Evolutionary conservation across 2,797 vertebrate species (phyloP).

Genomic region (Pseudomugil gertrudae): DNA sequence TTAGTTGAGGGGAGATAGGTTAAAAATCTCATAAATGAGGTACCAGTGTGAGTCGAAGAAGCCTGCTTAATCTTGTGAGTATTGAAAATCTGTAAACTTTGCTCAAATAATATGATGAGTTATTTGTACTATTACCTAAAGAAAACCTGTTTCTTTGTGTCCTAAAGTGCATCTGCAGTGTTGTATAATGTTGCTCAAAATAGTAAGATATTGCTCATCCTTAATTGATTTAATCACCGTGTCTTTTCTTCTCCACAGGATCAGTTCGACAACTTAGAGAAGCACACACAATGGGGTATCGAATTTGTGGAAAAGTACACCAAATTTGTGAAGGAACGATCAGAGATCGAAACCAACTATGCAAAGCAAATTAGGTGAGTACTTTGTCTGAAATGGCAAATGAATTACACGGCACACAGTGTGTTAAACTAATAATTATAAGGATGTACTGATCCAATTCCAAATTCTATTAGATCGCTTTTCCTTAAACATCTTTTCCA

Average conservation of each 20-base stretch:
- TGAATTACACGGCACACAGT: not conserved
- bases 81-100: not conserved
- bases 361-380: slow-evolving; percentile 99
- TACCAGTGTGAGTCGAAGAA: not conserved
- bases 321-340: slow-evolving; percentile 98
- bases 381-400: not conserved
- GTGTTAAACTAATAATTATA: slow-evolving; percentile 3
- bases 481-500: not conserved
- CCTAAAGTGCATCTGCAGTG: not conserved
- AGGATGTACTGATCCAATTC: not conserved
- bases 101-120: no score
- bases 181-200: not conserved
- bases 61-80: not conserved
- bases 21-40: not conserved
- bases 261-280: slow-evolving; percentile 99
- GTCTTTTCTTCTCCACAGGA: slow-evolving; percentile 82
- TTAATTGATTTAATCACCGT: slow-evolving; percentile 12
- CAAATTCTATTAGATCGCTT: not conserved
- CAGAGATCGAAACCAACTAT: slow-evolving; percentile 97
- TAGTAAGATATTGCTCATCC: not conserved
- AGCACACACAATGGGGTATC: slow-evolving; percentile 98
- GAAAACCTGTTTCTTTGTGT: no score
- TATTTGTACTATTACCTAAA: no score
- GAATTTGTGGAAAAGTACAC: slow-evolving; percentile 96
- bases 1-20: not conserved